Evolutionary conservation across 2,113 vertebrate genomes (phyloP).

Genomic region (Anarrhichthys ocellatus): DNA sequence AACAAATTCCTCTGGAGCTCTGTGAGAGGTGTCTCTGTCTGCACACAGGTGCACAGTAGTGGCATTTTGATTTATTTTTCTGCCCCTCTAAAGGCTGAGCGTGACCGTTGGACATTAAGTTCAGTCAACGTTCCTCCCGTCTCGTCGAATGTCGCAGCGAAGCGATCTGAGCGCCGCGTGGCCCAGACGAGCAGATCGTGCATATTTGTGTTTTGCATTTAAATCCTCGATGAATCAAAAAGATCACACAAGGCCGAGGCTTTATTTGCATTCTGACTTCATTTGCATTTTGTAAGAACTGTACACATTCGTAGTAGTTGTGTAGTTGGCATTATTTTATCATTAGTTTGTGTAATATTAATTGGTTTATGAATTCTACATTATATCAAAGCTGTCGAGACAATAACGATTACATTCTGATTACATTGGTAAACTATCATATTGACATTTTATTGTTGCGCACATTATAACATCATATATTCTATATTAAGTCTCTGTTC

Average conservation of each 20-base stretch:
- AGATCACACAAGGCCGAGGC: background rate
- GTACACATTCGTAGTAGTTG: background rate
- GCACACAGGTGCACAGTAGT: slow-evolving; percentile 38
- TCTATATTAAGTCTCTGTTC: no score
- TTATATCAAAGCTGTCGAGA: no score
- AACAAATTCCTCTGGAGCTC: slow-evolving; percentile 41
- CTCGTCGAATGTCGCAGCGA: background rate
- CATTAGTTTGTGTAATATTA: no score
- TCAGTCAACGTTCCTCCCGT: background rate
- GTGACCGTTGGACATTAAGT: background rate
- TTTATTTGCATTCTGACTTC: background rate
- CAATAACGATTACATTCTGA: no score
- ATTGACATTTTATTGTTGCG: no score
- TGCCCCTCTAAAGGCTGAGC: background rate
- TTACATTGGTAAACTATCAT: no score
- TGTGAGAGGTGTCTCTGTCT: slow-evolving; percentile 50
- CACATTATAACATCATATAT: no score
- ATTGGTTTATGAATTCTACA: no score
- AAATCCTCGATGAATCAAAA: background rate
- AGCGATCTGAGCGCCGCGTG: background rate
- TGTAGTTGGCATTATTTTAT: background rate
- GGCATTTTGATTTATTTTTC: background rate
- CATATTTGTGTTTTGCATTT: background rate
- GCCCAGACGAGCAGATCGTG: background rate
- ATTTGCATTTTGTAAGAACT: background rate